These are phyloP conservation scores for Pipistrellus pipistrellus DNA, from an alignment of 2,797 vertebrate species.

Conservation along the genomic window DNA sequence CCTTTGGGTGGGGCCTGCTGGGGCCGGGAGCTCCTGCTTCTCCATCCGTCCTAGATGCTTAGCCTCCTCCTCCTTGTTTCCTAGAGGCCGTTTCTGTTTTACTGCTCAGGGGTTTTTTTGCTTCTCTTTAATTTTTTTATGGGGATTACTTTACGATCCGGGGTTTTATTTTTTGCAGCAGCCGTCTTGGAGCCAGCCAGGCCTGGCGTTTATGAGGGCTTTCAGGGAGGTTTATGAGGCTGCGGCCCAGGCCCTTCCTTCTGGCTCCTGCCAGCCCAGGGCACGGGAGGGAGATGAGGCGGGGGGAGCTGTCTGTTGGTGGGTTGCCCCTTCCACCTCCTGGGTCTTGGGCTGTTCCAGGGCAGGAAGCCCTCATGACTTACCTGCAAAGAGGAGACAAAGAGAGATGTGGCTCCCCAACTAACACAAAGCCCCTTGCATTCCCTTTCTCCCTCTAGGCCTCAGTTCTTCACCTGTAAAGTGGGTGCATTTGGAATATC, in stretches of 20 bases:
- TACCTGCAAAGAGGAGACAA: neutral
- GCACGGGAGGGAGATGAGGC: neutral
- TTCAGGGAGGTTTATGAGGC: conserved; percentile 43
- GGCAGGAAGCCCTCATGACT: neutral
- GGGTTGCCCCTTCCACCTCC: neutral
- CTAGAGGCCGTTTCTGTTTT: neutral
- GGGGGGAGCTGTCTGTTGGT: too few species aligned
- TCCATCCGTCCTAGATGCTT: accelerated
- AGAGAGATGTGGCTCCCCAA: neutral
- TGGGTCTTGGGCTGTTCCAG: neutral
- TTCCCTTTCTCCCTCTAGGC: neutral
- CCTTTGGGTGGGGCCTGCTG: accelerated
- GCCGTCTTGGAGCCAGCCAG: neutral
- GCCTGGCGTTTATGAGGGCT: conserved; percentile 37
- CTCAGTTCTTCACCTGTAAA: neutral
- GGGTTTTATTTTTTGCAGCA: conserved; percentile 21
- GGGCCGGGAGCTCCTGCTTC: neutral
- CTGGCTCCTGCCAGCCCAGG: neutral
- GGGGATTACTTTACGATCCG: conserved; percentile 70
- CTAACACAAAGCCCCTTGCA: accelerated
- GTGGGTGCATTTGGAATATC: neutral
- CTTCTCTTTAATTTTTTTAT: neutral
- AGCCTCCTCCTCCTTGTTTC: conserved; percentile 1
- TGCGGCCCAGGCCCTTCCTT: neutral
- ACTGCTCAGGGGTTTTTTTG: neutral